A percentile compares a stretch with the other conserved stretches of the same genome.
Conservation (phyloP, 2,888 invertebrate genomes). For the Nycteola revayana region DNA sequence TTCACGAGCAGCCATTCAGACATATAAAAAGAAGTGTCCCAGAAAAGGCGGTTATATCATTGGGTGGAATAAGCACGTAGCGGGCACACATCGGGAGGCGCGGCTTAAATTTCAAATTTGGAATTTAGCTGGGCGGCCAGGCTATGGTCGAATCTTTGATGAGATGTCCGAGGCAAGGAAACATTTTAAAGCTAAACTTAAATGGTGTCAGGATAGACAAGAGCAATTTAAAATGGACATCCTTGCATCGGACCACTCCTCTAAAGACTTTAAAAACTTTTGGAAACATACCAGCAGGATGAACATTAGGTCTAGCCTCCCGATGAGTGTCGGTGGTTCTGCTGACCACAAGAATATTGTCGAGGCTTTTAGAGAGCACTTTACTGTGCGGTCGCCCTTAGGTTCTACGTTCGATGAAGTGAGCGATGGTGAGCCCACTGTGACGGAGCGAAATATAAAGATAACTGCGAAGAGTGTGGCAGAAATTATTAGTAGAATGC, state of each 20-base stretch:
- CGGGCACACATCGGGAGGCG: constrained; percentile 5
- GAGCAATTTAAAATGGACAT: constrained; percentile 6
- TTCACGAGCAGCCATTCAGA: constrained; percentile 4
- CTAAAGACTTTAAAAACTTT: constrained; percentile 2
- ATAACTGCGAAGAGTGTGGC: constrained; percentile 2
- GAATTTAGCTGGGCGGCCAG: constrained; percentile 4
- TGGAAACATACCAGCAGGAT: constrained; percentile 4
- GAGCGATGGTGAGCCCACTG: background rate
- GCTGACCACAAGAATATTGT: constrained; percentile 1
- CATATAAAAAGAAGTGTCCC: constrained; percentile 1
- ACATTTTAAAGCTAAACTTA: constrained; percentile 7
- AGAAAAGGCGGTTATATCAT: constrained; percentile 2
- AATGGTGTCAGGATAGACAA: constrained; percentile 8
- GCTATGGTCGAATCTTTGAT: constrained; percentile 3
- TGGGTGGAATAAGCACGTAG: constrained; percentile 8
- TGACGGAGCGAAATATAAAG: constrained; percentile 1
- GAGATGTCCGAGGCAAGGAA: constrained; percentile 4
- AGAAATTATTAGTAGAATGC: constrained; percentile 3
- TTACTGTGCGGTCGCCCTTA: constrained; percentile 3
- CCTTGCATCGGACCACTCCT: constrained; percentile 2
- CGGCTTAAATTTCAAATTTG: constrained; percentile 6
- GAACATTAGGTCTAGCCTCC: constrained; percentile 3
- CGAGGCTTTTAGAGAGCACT: constrained; percentile 3
- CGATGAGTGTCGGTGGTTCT: constrained; percentile 3
- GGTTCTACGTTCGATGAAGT: background rate